Evolutionary conservation across 1,140 invertebrate species (phyloP).

Genomic region (Maniola jurtina): DNA sequence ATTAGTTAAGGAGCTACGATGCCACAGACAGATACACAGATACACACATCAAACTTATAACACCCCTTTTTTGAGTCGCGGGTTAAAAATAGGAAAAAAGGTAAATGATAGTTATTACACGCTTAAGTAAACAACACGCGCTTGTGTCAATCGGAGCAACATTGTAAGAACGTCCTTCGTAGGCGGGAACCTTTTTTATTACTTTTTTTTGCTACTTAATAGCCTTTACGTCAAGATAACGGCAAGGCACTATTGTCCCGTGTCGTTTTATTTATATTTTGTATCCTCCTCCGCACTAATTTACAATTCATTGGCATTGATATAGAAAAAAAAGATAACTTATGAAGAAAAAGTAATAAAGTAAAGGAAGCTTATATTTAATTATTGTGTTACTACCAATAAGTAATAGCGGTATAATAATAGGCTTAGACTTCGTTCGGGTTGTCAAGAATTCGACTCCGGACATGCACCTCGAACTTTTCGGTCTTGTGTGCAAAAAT

Average conservation of each 20-base stretch:
- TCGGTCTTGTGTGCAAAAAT: too few relatives aligned
- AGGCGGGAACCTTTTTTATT: not conserved
- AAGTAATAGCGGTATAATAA: too few relatives aligned
- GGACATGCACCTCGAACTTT: too few relatives aligned
- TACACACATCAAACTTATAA: too few relatives aligned
- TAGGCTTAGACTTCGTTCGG: too few relatives aligned
- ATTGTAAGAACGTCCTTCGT: not conserved
- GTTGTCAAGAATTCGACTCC: too few relatives aligned
- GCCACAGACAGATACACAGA: too few relatives aligned
- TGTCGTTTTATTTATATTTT: conserved; percentile 47
- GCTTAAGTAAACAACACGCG: not conserved
- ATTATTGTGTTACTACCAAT: too few relatives aligned
- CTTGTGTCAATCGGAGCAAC: not conserved
- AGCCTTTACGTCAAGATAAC: conserved; percentile 36
- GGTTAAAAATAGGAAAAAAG: too few relatives aligned
- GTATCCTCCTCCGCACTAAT: conserved; percentile 36
- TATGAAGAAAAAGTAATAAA: not conserved
- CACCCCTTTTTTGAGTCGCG: too few relatives aligned
- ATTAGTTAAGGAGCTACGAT: too few relatives aligned
- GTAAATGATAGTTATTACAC: not conserved
- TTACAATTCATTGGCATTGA: conserved; percentile 24
- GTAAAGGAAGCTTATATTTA: not conserved
- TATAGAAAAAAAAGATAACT: not conserved
- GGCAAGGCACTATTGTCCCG: conserved; percentile 27
- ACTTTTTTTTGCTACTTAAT: conserved; percentile 42